These are phyloP conservation scores for Tribolium freemani DNA, from an alignment of 2,888 invertebrate genomes.

Conservation along the genomic window DNA sequence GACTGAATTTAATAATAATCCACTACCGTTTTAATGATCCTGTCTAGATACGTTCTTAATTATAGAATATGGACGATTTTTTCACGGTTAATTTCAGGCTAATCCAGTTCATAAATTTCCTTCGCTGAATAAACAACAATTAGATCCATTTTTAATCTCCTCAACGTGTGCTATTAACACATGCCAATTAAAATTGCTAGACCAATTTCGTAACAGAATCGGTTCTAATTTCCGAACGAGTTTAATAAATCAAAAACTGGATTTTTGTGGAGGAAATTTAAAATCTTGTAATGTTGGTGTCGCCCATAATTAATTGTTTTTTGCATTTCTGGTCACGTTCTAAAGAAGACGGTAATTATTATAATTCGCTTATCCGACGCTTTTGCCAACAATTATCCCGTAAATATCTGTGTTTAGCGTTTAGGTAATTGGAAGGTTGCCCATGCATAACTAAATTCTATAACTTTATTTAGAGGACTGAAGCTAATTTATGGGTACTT, in stretches of 20 bases:
- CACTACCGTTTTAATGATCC: conserved; percentile 42
- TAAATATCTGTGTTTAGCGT: conserved; percentile 1
- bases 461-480: neutral
- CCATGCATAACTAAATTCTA: neutral
- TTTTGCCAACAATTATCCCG: conserved; percentile 14
- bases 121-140: conserved; percentile 19
- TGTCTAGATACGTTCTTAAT: conserved; percentile 37
- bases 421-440: neutral
- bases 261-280: conserved; percentile 13
- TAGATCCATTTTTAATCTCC: neutral
- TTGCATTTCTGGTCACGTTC: conserved; percentile 8
- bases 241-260: conserved; percentile 7
- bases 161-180: conserved; percentile 5
- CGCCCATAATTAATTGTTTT: conserved; percentile 2
- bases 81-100: conserved; percentile 27
- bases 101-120: conserved; percentile 23
- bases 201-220: neutral
- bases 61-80: conserved; percentile 32
- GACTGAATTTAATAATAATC: conserved; percentile 34
- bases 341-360: neutral
- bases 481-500: neutral
- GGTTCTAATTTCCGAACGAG: neutral
- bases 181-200: conserved; percentile 22
- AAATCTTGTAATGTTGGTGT: conserved; percentile 2
- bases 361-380: conserved; percentile 10